phyloP scores from a whole-genome alignment of 2,113 vertebrate genomes.

The Heterotilapia buettikoferi region DNA sequence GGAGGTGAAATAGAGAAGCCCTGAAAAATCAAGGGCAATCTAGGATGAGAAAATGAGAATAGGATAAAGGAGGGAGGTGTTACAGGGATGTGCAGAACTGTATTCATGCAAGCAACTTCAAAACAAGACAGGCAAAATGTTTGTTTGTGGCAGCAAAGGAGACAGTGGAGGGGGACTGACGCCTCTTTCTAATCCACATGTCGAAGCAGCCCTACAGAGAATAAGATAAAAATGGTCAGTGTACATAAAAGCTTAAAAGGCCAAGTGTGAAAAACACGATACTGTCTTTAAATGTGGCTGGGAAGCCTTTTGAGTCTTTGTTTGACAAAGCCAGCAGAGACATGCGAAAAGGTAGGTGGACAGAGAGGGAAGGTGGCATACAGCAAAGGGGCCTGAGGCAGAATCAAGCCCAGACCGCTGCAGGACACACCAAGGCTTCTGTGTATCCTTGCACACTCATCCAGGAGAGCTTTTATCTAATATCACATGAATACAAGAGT shows the following conservation, averaged over 20 bases:
- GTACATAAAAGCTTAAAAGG: neutral
- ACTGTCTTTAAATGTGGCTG: neutral
- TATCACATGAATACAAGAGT: neutral
- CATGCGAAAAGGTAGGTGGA: neutral
- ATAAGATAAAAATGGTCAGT: neutral
- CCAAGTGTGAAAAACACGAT: neutral
- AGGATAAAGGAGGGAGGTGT: neutral
- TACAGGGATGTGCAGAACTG: neutral
- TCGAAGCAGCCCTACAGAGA: neutral
- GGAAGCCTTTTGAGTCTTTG: neutral
- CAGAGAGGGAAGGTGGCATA: neutral
- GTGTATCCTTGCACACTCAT: neutral
- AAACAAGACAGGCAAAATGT: conserved; percentile 1
- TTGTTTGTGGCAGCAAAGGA: neutral
- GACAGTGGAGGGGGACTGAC: neutral
- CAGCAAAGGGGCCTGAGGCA: neutral
- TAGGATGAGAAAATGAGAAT: conserved; percentile 20
- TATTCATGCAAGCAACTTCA: conserved; percentile 5
- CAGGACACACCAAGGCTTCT: neutral
- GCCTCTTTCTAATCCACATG: neutral
- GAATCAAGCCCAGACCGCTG: neutral
- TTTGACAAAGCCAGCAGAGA: neutral
- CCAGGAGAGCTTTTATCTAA: neutral
- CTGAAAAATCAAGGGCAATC: conserved; percentile 30
- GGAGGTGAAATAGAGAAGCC: conserved; percentile 23